Conservation (phyloP, 2,113 vertebrate species). For the Eulemur rufifrons region DNA sequence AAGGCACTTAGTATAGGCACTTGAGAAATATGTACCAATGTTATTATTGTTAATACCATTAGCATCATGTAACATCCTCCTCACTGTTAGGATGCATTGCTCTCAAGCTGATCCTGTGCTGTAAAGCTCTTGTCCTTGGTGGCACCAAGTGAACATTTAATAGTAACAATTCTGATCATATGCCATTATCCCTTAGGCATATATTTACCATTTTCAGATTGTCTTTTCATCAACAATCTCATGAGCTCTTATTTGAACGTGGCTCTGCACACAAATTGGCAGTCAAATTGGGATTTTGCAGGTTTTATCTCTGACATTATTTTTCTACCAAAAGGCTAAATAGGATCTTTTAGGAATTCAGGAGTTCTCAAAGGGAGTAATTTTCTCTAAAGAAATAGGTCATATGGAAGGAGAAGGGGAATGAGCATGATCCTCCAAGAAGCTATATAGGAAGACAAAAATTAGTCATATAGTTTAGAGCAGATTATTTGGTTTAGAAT, state of each 20-base stretch:
- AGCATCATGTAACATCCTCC: not conserved
- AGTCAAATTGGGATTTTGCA: constrained; percentile 22
- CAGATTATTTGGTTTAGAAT: not conserved
- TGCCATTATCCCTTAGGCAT: not conserved
- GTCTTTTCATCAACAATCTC: constrained; percentile 12
- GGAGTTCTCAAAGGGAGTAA: not conserved
- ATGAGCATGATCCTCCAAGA: not conserved
- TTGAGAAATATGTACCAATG: not conserved
- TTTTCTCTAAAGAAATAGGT: constrained; percentile 27
- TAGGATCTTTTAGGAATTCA: constrained; percentile 26
- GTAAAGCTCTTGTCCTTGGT: not conserved
- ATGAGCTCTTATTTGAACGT: constrained; percentile 11
- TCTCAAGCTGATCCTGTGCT: not conserved
- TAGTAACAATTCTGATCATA: not conserved
- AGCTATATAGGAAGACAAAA: not conserved
- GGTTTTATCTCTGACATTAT: not conserved
- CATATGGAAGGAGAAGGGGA: not conserved
- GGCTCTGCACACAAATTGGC: constrained; percentile 34
- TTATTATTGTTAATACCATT: not conserved
- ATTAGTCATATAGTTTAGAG: not conserved
- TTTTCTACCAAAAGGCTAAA: constrained; percentile 26
- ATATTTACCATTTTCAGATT: not conserved
- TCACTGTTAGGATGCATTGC: not conserved
- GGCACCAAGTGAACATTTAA: not conserved
- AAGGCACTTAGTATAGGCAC: not conserved